Evolutionary conservation across 2,888 invertebrate genomes (phyloP).

Genomic region (Acronicta leporina): DNA sequence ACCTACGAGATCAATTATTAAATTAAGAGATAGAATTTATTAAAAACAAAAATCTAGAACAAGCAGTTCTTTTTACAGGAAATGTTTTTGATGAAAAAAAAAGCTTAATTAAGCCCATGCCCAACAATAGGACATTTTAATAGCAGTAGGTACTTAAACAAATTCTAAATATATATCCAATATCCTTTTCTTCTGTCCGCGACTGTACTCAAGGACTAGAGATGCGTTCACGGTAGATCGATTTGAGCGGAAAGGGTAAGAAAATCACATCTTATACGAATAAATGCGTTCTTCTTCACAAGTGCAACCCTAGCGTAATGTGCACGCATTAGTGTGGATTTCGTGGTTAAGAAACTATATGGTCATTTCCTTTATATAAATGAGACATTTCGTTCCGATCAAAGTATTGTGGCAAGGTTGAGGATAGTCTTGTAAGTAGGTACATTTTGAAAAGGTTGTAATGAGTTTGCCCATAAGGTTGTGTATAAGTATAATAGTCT

Average conservation of each 20-base stretch:
- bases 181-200: not conserved
- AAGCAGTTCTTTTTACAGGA: too few relatives aligned
- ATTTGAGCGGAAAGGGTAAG: constrained; percentile 70
- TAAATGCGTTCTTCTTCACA: constrained; percentile 66
- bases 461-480: too few relatives aligned
- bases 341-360: constrained; percentile 44
- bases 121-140: too few relatives aligned
- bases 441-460: too few relatives aligned
- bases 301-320: constrained; percentile 50
- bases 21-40: too few relatives aligned
- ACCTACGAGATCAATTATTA: too few relatives aligned
- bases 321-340: constrained; percentile 34
- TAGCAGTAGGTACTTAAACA: not conserved
- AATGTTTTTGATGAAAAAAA: too few relatives aligned
- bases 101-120: too few relatives aligned
- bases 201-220: constrained; percentile 62
- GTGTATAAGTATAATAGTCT: too few relatives aligned
- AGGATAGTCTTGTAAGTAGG: not conserved
- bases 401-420: constrained; percentile 7
- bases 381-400: constrained; percentile 41
- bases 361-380: constrained; percentile 40
- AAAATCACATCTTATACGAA: constrained; percentile 47
- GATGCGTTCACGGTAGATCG: constrained; percentile 75
- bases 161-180: not conserved
- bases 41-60: too few relatives aligned